Percentiles rank a stretch among this genome's conserved stretches.
phyloP scores from a whole-genome alignment of 1,140 invertebrate genomes.

The Cydia fagiglandana region DNA sequence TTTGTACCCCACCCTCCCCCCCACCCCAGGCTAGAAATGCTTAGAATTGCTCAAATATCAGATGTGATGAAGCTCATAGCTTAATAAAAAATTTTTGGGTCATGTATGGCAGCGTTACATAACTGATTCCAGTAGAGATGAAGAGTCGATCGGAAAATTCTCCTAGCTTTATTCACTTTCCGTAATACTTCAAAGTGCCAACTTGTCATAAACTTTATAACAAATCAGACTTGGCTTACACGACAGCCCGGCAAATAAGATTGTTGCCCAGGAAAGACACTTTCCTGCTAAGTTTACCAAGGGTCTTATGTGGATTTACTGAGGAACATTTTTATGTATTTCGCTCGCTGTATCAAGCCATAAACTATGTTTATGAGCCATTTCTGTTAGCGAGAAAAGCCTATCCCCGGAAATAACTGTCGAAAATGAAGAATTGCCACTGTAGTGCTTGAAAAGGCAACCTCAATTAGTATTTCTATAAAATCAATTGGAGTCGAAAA shows the following conservation, averaged over 20 bases:
- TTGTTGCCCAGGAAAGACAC: background rate
- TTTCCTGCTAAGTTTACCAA: slow-evolving; percentile 1
- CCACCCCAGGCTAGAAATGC: too few relatives aligned
- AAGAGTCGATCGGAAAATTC: background rate
- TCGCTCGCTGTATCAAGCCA: background rate
- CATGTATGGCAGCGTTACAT: too few relatives aligned
- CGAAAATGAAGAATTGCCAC: background rate
- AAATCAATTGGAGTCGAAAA: too few relatives aligned
- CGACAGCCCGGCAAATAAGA: background rate
- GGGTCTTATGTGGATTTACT: slow-evolving; percentile 28
- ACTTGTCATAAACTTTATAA: slow-evolving; percentile 9
- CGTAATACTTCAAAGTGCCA: slow-evolving; percentile 9
- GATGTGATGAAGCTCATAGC: too few relatives aligned
- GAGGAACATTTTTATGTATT: slow-evolving; percentile 20
- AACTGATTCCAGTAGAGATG: too few relatives aligned
- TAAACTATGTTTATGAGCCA: slow-evolving; percentile 16
- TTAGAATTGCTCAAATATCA: too few relatives aligned
- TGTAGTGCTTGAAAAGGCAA: background rate
- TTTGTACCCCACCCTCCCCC: too few relatives aligned
- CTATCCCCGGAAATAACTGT: slow-evolving; percentile 16
- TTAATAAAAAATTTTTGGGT: too few relatives aligned
- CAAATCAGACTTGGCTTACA: slow-evolving; percentile 3
- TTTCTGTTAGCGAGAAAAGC: slow-evolving; percentile 18
- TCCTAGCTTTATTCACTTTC: background rate
- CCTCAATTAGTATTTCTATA: background rate